Conservation (phyloP, 2,113 vertebrate genomes). For the Macquaria ambigua region DNA sequence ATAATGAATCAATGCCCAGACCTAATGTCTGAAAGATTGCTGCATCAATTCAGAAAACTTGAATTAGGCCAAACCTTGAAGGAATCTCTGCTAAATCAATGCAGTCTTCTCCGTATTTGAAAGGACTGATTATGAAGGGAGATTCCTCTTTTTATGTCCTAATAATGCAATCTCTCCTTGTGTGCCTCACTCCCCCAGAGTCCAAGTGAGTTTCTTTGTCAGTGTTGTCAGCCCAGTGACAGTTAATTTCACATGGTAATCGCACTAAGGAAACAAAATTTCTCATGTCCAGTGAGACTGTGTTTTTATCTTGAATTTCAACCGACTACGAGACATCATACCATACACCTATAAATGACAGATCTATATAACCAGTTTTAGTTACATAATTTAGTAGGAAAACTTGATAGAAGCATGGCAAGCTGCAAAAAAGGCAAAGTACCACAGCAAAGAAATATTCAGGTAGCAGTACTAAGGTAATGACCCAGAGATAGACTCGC, state of each 20-base stretch:
- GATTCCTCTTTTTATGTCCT: constrained; percentile 13
- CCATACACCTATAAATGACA: not conserved
- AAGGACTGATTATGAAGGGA: constrained; percentile 23
- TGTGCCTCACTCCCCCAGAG: not conserved
- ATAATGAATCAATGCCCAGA: constrained; percentile 22
- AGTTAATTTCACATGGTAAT: not conserved
- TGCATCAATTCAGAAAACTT: constrained; percentile 21
- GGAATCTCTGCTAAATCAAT: constrained; percentile 18
- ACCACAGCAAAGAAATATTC: constrained; percentile 11
- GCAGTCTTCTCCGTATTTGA: constrained; percentile 14
- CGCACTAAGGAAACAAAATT: not conserved
- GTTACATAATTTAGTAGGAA: not conserved
- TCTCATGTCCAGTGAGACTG: not conserved
- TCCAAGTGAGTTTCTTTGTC: not conserved
- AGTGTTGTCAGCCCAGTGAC: not conserved
- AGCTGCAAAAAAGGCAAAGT: not conserved
- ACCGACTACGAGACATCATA: not conserved
- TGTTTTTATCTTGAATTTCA: not conserved
- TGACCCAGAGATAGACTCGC: not conserved
- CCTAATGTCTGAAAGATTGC: constrained; percentile 17
- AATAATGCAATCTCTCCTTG: not conserved
- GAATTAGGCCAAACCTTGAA: constrained; percentile 34
- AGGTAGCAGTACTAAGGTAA: not conserved
- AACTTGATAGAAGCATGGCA: not conserved
- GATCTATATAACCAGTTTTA: not conserved